These are phyloP conservation scores for Chrysomallon squamiferum DNA, from an alignment of 1,140 invertebrate species.

Conservation along the genomic window DNA sequence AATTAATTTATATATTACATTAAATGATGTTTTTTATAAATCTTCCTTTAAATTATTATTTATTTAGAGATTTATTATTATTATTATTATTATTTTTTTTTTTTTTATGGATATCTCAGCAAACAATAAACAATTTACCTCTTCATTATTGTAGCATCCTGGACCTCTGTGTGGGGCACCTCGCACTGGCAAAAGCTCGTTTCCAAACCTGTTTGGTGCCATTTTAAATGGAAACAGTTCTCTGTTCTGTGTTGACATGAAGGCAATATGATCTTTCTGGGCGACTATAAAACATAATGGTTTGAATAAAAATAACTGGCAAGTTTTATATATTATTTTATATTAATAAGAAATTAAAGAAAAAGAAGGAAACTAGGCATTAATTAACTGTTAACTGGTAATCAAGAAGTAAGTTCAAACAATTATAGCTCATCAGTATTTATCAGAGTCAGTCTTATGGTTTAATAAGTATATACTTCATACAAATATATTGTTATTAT, in stretches of 20 bases:
- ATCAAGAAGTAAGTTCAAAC: too few species aligned
- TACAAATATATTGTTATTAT: too few species aligned
- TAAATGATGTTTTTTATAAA: too few species aligned
- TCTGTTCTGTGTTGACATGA: constrained; percentile 55
- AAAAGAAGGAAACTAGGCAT: too few species aligned
- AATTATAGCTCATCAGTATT: too few species aligned
- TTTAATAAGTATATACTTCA: too few species aligned
- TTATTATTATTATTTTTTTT: neutral
- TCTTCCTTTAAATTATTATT: neutral
- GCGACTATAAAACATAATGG: constrained; percentile 33
- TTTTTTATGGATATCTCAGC: neutral
- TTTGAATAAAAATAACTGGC: too few species aligned
- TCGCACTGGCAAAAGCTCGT: constrained; percentile 51
- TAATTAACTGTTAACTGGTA: too few species aligned
- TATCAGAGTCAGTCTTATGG: too few species aligned
- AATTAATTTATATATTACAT: too few species aligned
- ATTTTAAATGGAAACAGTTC: constrained; percentile 56
- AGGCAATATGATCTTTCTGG: constrained; percentile 45
- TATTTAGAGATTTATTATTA: neutral
- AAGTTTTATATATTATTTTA: too few species aligned
- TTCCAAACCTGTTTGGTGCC: constrained; percentile 59
- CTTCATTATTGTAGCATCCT: constrained; percentile 59
- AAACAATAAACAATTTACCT: constrained; percentile 33
- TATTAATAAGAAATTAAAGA: too few species aligned
- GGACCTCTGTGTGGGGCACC: constrained; percentile 56